Percentiles rank a stretch among this genome's conserved stretches.
These are phyloP conservation scores for Holocentrus rufus DNA, from an alignment of 2,797 vertebrate genomes.

Conservation along the genomic window DNA sequence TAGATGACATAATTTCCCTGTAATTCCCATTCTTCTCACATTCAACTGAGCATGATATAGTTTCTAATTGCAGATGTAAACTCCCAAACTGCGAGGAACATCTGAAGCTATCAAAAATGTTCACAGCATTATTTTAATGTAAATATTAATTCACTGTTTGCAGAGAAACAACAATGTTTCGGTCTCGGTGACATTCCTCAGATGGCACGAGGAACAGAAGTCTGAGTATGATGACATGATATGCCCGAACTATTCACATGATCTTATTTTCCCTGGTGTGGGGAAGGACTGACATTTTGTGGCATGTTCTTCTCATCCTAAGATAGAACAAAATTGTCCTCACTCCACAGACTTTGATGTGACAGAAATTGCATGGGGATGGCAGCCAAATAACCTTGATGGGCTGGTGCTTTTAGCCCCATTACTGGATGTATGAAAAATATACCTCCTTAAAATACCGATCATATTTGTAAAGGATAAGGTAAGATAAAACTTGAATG, in stretches of 20 bases:
- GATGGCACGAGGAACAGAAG: too few relatives aligned
- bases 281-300: slow-evolving; percentile 7
- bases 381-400: slow-evolving; percentile 63
- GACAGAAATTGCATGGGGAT: slow-evolving; percentile 57
- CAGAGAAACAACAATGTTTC: too few relatives aligned
- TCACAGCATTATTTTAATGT: too few relatives aligned
- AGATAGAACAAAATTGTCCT: slow-evolving; percentile 37
- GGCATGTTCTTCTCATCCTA: slow-evolving; percentile 2
- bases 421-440: slow-evolving; percentile 64
- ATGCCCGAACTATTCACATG: not conserved
- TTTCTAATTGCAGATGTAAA: too few relatives aligned
- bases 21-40: slow-evolving; percentile 19
- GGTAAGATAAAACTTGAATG: slow-evolving; percentile 39
- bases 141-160: too few relatives aligned
- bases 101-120: too few relatives aligned
- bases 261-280: not conserved
- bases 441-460: slow-evolving; percentile 38
- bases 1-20: slow-evolving; percentile 15
- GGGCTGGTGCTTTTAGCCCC: slow-evolving; percentile 62
- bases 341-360: slow-evolving; percentile 58
- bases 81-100: too few relatives aligned
- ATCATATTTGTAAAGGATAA: slow-evolving; percentile 43
- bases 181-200: too few relatives aligned
- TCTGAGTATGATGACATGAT: too few relatives aligned
- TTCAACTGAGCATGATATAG: not conserved